Conservation (phyloP, 1,140 invertebrate species). For the Papilio polyxenes region DNA sequence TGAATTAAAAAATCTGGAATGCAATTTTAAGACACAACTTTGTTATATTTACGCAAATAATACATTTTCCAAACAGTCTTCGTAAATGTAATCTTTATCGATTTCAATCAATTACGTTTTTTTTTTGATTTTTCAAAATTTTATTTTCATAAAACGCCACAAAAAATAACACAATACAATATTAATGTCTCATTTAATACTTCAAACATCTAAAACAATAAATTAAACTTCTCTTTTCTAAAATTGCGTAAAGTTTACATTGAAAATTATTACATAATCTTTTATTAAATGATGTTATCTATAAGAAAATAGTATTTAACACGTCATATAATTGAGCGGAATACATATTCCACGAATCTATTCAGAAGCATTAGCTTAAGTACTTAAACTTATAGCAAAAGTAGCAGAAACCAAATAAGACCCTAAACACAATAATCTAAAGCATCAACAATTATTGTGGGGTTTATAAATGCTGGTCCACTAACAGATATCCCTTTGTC, state of each 20-base stretch:
- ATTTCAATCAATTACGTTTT: neutral
- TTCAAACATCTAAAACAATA: constrained; percentile 32
- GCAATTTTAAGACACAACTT: constrained; percentile 49
- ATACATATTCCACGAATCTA: neutral
- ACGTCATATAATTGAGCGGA: neutral
- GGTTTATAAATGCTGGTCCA: constrained; percentile 48
- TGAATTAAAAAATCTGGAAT: constrained; percentile 56
- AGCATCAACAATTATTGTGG: constrained; percentile 50
- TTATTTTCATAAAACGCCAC: constrained; percentile 27
- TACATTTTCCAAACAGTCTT: constrained; percentile 28
- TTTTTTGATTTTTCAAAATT: neutral
- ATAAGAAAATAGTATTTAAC: constrained; percentile 20
- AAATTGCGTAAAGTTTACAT: constrained; percentile 16
- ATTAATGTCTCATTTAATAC: constrained; percentile 34
- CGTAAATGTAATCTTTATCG: neutral
- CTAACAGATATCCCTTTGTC: constrained; percentile 26
- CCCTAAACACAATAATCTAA: constrained; percentile 55
- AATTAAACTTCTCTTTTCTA: constrained; percentile 30
- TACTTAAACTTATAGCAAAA: constrained; percentile 31
- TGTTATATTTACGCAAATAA: constrained; percentile 31
- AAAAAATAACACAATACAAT: constrained; percentile 31
- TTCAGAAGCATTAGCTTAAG: constrained; percentile 31
- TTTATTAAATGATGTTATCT: neutral
- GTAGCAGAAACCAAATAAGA: constrained; percentile 44
- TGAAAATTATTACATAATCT: constrained; percentile 26